These are phyloP conservation scores for Panopea generosa DNA, from an alignment of 2,888 invertebrate genomes.

Conservation along the genomic window DNA sequence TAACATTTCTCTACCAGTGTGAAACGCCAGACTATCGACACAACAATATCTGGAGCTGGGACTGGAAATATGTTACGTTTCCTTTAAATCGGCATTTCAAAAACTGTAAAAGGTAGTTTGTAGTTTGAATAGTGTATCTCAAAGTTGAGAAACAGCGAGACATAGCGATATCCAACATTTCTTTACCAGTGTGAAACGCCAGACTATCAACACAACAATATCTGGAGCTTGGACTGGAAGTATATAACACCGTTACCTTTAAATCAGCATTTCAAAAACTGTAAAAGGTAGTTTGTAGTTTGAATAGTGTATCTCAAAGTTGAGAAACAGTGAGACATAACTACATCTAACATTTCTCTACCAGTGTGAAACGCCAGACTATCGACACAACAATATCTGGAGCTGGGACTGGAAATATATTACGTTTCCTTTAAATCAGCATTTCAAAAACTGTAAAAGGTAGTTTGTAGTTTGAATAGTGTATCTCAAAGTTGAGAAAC, in stretches of 20 bases:
- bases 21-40: conserved; percentile 3
- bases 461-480: no score
- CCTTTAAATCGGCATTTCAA: no score
- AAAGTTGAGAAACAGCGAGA: no score
- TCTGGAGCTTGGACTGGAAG: conserved; percentile 48
- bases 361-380: conserved; percentile 29
- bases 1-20: conserved; percentile 4
- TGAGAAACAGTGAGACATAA: not conserved
- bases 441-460: no score
- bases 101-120: no score
- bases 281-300: no score
- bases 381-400: conserved; percentile 10
- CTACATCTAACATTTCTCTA: conserved; percentile 1
- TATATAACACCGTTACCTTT: not conserved
- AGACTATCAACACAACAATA: not conserved
- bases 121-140: no score
- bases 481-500: not conserved
- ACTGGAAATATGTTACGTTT: conserved; percentile 34
- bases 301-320: no score
- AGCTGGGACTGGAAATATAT: conserved; percentile 44
- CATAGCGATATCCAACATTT: not conserved
- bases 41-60: conserved; percentile 34
- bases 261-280: no score
- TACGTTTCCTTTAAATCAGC: no score
- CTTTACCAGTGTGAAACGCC: conserved; percentile 13